Percentiles rank a stretch among this genome's conserved stretches.
Evolutionary conservation across 2,888 invertebrate species (phyloP).

Genomic region (Caenorhabditis sp.): DNA sequence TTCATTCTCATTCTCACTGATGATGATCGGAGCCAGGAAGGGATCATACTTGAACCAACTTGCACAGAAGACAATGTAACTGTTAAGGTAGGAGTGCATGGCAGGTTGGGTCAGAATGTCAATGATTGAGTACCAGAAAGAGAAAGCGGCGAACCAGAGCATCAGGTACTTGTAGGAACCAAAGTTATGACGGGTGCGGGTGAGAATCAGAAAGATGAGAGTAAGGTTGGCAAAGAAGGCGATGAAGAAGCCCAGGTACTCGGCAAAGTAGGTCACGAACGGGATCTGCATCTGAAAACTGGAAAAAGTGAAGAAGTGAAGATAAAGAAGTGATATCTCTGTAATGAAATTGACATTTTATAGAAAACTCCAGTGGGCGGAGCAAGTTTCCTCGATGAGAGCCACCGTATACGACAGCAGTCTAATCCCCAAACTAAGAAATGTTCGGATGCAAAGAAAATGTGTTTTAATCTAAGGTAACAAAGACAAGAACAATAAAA

Average conservation of each 20-base stretch:
- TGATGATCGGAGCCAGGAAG: slow-evolving; percentile 41
- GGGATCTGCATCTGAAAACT: slow-evolving; percentile 52
- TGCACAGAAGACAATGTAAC: slow-evolving; percentile 48
- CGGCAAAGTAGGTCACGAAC: slow-evolving; percentile 28
- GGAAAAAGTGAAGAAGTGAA: neutral
- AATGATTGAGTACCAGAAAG: slow-evolving; percentile 53
- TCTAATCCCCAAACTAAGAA: slow-evolving; percentile 15
- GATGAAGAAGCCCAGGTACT: slow-evolving; percentile 50
- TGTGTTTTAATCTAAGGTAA: slow-evolving; percentile 2
- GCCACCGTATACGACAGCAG: slow-evolving; percentile 14
- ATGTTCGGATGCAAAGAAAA: slow-evolving; percentile 7
- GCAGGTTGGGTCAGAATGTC: slow-evolving; percentile 56
- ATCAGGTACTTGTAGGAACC: slow-evolving; percentile 54
- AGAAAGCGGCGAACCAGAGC: slow-evolving; percentile 49
- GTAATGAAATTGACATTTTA: neutral
- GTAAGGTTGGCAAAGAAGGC: slow-evolving; percentile 42
- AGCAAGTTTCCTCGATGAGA: neutral
- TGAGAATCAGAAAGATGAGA: slow-evolving; percentile 38
- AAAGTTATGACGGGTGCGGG: slow-evolving; percentile 42
- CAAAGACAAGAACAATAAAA: neutral
- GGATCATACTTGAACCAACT: slow-evolving; percentile 59
- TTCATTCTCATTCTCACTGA: too few relatives aligned
- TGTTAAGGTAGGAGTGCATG: slow-evolving; percentile 52
- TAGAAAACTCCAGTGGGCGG: slow-evolving; percentile 11
- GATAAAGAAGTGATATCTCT: too few relatives aligned